Evolutionary conservation across 2,113 vertebrate genomes (phyloP).

Genomic region (Mellivora capensis): DNA sequence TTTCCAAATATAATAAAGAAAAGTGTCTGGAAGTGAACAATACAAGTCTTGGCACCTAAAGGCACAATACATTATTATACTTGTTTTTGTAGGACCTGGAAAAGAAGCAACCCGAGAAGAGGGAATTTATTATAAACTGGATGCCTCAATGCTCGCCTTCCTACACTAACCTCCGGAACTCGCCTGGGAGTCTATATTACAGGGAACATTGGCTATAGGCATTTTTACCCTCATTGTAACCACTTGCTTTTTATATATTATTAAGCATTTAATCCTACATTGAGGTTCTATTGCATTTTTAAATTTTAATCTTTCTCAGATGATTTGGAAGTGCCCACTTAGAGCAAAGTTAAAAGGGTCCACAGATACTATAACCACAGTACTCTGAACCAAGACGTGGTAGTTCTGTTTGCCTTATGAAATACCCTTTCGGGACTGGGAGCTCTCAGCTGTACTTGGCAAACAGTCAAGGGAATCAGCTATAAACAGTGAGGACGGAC

Average conservation of each 20-base stretch:
- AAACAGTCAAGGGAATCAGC: not conserved
- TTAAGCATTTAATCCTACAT: not conserved
- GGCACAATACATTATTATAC: conserved; percentile 6
- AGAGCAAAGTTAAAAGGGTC: not conserved
- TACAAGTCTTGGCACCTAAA: not conserved
- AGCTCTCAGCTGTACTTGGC: rapidly evolving
- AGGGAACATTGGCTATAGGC: not conserved
- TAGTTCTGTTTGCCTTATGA: not conserved
- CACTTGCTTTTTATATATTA: conserved; percentile 11
- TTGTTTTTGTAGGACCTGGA: not conserved
- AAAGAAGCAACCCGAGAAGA: not conserved
- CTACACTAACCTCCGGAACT: not conserved
- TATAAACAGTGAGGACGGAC: not conserved
- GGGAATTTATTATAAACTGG: not conserved
- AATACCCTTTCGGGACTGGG: not conserved
- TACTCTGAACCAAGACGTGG: not conserved
- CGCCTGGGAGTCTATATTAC: not conserved
- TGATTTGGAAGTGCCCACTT: not conserved
- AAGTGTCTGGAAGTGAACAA: not conserved
- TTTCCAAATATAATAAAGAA: not conserved
- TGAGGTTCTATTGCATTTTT: not conserved
- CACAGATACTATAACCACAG: not conserved
- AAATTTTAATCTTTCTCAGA: conserved; percentile 41
- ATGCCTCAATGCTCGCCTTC: not conserved
- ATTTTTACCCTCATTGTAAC: not conserved